Base-by-base conservation (phyloP, 64 coral and sea anemone species). In the Platygyra sinensis region DNA sequence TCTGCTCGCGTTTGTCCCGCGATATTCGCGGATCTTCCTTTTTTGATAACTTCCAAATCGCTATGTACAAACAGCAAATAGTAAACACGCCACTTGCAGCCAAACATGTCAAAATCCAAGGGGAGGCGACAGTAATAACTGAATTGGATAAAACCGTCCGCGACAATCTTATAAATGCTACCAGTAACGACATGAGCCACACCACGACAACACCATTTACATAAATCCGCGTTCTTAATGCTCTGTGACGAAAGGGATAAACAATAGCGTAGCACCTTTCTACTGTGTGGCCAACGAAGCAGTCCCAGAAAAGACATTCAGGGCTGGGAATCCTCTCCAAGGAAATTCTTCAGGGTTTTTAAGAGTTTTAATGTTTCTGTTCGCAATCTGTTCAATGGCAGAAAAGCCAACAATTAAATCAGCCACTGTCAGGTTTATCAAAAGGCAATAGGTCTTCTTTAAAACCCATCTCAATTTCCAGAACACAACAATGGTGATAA, bases 361-460 rank as follows among this genome's bases (percentile, higher is more conserved):
- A 28, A 69, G 65, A 0, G 7, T 69, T 0, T 27, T 27, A 69
- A 69, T 69, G 65, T 28, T 69, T 1, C 19, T 69, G 65, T 10
- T 69, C 8, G 11, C 10, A 10, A 69, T 69, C 39, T 4, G 2
- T 69, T 69, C 22, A 10, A 69, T 11, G 22, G 83, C 65, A 4
- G 42, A 73, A 72, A 73, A 14, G 25, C 83, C 83, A 14, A 86
- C 83, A 51, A 50, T 42, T n/a, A 86, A 50, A 52, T 86, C 67
- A 29, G 46, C 83, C 8, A 86, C 27, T 1, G 83, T 72, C 0
- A 86, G 67, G 72, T 86, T 86, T 11, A 86, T 86, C 67, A 73
- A 20, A 20, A 86, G 72, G 39, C 52, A 86, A 71, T 50, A 86
- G 22, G 67, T 52, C 38, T 63, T 86, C 15, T 31, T 52, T 0